Base-by-base conservation (phyloP, 2,797 vertebrate genomes). In the Enteromius afrohamiltoni region DNA sequence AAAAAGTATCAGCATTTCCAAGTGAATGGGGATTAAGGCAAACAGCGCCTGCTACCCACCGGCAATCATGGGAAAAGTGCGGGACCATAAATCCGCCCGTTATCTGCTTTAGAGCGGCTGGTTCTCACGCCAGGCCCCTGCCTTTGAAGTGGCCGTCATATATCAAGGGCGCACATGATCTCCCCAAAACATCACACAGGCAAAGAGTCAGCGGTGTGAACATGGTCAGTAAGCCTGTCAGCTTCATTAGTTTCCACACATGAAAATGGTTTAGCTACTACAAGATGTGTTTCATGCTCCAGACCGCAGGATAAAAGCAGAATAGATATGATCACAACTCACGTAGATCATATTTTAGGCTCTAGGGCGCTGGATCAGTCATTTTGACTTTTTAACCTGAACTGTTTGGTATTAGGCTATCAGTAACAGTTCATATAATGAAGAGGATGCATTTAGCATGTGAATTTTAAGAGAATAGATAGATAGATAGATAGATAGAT, bases 131-230 rank as follows among this genome's bases (percentile, higher is more conserved):
- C 91, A 91, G 88, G 91, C 87, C 85, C 68, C 31, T 75, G 81
- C 75, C 94, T 96, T 94, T 95, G 92, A 96, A 95, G 94, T 93
- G 91, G 92, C 91, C 83, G 34, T 91, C 91, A 90, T 90, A 89
- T 91, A 91, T 88, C 88, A 83, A 90, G 87, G 90, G 89, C 89
- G 87, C 88, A 89, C 91, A 88, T 93, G 74, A 93, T 89, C 85
- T 62, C 75, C 81, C 37, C 82, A 68, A 51, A 85, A 84, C 84
- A 73, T 85, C 81, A 60, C 85, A 77, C 85, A 76, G 69, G 78
- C 47, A 69, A 31, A 64, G 73, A 83, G 47, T 62, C 45, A 71
- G 37, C 29, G 70, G 19, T 64, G 82, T 80, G 77, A 86, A 80
- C 53, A 17, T 55, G 78, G 69, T 60, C 69, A 51, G 47, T 16